Percentiles rank a stretch among this genome's conserved stretches.
Evolutionary conservation across 2,797 vertebrate species (phyloP).

Genomic region (Hipposideros larvatus): DNA sequence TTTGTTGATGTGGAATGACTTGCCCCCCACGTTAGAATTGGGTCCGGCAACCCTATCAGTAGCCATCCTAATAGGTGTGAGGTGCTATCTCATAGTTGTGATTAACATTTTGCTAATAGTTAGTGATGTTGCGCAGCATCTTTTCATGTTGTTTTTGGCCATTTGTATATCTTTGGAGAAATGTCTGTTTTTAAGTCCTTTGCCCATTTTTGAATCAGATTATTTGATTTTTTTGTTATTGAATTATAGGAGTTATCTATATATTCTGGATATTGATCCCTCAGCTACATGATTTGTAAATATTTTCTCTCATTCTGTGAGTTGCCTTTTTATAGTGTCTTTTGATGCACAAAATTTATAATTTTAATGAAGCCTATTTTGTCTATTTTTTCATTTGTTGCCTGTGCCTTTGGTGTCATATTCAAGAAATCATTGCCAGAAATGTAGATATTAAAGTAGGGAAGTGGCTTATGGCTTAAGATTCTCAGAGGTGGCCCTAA

Average conservation of each 20-base stretch:
- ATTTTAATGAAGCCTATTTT: neutral
- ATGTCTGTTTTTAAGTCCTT: neutral
- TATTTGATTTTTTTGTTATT: neutral
- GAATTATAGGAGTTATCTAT: neutral
- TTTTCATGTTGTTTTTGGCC: neutral
- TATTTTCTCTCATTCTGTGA: conserved; percentile 23
- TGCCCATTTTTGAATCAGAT: neutral
- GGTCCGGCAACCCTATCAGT: neutral
- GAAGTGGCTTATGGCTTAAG: neutral
- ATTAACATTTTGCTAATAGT: conserved; percentile 16
- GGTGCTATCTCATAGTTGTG: neutral
- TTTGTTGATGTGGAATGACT: neutral
- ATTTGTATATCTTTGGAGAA: neutral
- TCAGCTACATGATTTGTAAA: neutral
- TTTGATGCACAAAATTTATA: neutral
- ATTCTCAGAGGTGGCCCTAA: neutral
- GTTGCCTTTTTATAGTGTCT: neutral
- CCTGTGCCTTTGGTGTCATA: neutral
- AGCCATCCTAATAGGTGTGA: neutral
- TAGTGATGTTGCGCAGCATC: neutral
- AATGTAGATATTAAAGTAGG: neutral
- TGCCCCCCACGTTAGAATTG: neutral
- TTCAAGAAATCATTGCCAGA: conserved; percentile 19
- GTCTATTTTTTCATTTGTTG: neutral
- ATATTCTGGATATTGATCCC: neutral